Base-by-base conservation (phyloP, 2,888 invertebrate genomes). In the Stictocephala bisonia region DNA sequence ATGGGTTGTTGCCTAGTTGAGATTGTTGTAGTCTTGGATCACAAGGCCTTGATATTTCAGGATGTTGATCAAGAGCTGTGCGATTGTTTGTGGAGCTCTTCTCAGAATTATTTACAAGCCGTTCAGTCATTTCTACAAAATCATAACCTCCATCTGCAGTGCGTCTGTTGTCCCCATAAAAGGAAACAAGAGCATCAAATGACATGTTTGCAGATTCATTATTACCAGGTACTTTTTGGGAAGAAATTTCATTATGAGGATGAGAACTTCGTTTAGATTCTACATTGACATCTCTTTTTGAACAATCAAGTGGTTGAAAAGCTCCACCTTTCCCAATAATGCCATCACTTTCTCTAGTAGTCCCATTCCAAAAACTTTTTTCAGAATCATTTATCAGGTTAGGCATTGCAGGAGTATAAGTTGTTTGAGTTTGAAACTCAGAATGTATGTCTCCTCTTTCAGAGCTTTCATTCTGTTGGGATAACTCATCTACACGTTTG, bases 91-190 rank as follows among this genome's bases (percentile, higher is more conserved):
- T 51, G 20, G 53, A 60, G n/a, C 72, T 35, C 27, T 71, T 73
- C 20, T 74, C 76, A 15, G 75, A 64, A 3, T 71, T 71, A 40
- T 71, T 73, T n/a, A 76, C 74, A 20, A 76, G 29, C 20, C 75
- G 58, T 74, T 76, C 75, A 22, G 75, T 74, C 73, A 76, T 76
- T 53, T 76, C 75, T 15, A 75, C 75, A 53, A 75, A 56, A 40
- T 76, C 75, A 44, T 76, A 76, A 0, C 51, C 60, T 9, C 71
- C 29, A 29, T 76, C 76, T 9, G 40, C 70, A 9, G 64, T 58
- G 51, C 74, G 70, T 24, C 71, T 75, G 15, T n/a, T 48, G 31
- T 67, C 71, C 2, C 67, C 67, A 24, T 74, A 71, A 18, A 67
- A 71, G 11, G 56, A 56, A 29, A 58, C 58, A 15, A 71, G 48